Evolutionary conservation across 2,888 invertebrate genomes (phyloP).

Genomic region (Invenusta paracnida): DNA sequence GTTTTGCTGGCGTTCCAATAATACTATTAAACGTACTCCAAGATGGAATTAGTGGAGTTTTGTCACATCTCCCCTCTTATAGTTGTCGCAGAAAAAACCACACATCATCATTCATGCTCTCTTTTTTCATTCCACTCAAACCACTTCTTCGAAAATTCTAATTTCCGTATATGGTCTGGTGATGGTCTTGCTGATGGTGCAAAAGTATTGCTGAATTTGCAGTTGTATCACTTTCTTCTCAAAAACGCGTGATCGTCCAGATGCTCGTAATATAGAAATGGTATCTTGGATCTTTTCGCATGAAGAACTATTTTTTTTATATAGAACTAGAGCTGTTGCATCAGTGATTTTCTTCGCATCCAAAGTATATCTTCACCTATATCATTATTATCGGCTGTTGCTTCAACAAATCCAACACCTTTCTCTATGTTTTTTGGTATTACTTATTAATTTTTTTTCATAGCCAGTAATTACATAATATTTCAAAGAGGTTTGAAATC

Average conservation of each 20-base stretch:
- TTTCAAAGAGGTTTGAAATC: background rate
- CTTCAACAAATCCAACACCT: background rate
- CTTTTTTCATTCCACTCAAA: conserved; percentile 19
- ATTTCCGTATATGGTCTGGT: conserved; percentile 10
- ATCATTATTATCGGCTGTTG: background rate
- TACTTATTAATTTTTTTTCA: background rate
- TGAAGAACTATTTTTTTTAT: background rate
- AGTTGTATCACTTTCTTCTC: conserved; percentile 6
- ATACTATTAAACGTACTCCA: background rate
- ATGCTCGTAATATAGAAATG: background rate
- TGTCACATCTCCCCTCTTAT: conserved; percentile 21
- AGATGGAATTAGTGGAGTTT: background rate
- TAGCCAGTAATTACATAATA: background rate
- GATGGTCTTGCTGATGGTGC: conserved; percentile 18
- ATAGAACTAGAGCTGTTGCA: background rate
- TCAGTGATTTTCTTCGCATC: background rate
- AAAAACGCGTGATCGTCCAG: conserved; percentile 13
- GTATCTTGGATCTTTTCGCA: background rate
- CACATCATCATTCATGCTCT: conserved; percentile 3
- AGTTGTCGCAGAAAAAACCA: conserved; percentile 17
- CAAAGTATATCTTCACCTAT: background rate
- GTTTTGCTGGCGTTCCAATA: background rate
- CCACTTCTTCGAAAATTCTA: conserved; percentile 6
- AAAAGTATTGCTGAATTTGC: conserved; percentile 13
- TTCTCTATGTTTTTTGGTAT: background rate